These are phyloP conservation scores for Centropus bengalensis DNA, from an alignment of 2,113 vertebrate species.

Conservation along the genomic window DNA sequence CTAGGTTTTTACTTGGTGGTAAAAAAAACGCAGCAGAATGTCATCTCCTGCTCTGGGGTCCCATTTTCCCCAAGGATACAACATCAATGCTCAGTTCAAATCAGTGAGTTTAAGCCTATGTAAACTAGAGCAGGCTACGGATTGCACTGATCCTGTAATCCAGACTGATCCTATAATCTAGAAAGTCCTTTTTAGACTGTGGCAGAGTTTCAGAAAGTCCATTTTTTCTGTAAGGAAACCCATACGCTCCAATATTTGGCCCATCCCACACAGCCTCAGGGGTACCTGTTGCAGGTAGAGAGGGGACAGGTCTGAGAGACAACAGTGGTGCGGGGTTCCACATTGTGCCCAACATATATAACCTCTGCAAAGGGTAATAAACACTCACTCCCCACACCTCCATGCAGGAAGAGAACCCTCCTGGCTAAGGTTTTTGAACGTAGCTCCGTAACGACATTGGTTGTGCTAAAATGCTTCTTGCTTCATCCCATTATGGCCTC, in stretches of 20 bases:
- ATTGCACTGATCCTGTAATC: fast-evolving
- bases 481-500: background rate
- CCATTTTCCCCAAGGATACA: fast-evolving
- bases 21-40: background rate
- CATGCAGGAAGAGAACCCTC: background rate
- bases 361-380: background rate
- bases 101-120: background rate
- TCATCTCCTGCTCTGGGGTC: background rate
- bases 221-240: fast-evolving
- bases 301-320: background rate
- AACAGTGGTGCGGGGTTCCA: background rate
- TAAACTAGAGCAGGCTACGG: background rate
- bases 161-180: background rate
- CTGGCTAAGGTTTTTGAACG: background rate
- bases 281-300: background rate
- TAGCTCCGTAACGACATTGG: background rate
- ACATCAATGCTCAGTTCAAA: background rate
- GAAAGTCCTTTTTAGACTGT: background rate
- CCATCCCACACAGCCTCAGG: fast-evolving
- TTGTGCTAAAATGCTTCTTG: background rate
- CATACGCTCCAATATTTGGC: background rate
- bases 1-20: background rate
- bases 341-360: fast-evolving
- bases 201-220: background rate
- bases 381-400: background rate